Conservation (phyloP, 2,797 vertebrate species). For the Sternarchorhynchus goeldii region DNA sequence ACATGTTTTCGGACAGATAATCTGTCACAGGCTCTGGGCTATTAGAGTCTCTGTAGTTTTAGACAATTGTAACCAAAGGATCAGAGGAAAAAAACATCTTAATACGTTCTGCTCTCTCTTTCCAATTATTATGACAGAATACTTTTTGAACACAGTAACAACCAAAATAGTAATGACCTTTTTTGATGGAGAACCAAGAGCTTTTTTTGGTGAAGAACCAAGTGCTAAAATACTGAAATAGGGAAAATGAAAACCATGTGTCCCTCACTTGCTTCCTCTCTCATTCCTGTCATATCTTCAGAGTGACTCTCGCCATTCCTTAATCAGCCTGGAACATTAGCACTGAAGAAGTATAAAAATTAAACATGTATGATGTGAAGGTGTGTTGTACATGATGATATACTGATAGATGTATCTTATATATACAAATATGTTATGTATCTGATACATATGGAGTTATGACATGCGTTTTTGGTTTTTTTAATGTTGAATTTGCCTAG, state of each 20-base stretch:
- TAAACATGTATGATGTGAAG: not conserved
- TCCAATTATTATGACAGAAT: not conserved
- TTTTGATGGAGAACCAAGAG: not conserved
- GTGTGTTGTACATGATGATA: not conserved
- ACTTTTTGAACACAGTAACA: not conserved
- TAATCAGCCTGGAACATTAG: constrained; percentile 22
- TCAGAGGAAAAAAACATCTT: not conserved
- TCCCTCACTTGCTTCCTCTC: constrained; percentile 9
- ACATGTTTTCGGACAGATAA: constrained; percentile 32
- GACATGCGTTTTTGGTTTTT: no score
- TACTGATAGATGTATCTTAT: no score
- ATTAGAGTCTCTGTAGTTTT: constrained; percentile 16
- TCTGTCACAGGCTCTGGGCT: constrained; percentile 11
- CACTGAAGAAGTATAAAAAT: not conserved
- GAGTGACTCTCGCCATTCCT: constrained; percentile 46
- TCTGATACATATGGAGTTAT: no score
- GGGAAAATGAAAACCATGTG: constrained; percentile 62
- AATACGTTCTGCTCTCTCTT: not conserved
- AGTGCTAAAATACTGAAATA: constrained; percentile 31
- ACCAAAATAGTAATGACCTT: no score
- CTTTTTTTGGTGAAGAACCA: not conserved
- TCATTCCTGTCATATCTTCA: constrained; percentile 58
- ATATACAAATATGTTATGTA: no score
- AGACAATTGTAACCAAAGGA: not conserved
- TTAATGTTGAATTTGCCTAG: no score